Percentiles rank a stretch among this genome's conserved stretches.
Conservation (phyloP, 2,797 vertebrate species). For the Perodicticus potto region DNA sequence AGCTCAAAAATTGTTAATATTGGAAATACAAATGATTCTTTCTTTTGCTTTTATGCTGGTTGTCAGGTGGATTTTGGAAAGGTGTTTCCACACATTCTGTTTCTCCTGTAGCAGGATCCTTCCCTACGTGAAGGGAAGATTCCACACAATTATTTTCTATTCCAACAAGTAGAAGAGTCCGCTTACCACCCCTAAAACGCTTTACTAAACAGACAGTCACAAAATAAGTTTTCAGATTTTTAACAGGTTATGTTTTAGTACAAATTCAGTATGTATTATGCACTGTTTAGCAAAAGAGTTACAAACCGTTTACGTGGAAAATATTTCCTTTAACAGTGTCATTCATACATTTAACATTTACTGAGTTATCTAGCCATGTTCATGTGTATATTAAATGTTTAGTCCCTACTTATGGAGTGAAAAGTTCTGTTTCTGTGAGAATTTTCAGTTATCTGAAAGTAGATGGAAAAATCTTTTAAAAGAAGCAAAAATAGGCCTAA, state of each 20-base stretch:
- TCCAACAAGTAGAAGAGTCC: not conserved
- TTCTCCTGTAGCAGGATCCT: not conserved
- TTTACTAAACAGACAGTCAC: not conserved
- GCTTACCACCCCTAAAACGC: not conserved
- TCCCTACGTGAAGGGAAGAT: not conserved
- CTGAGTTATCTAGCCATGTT: not conserved
- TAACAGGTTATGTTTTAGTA: constrained; percentile 27
- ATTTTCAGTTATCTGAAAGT: constrained; percentile 22
- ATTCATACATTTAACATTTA: not conserved
- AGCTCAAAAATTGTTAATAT: not conserved
- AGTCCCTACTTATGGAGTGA: not conserved
- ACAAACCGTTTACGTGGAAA: constrained; percentile 35
- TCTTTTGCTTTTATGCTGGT: not conserved
- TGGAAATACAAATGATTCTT: constrained; percentile 56
- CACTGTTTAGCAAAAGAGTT: not conserved
- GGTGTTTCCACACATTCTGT: not conserved
- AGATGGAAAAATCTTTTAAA: constrained; percentile 43
- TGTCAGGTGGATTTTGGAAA: not conserved
- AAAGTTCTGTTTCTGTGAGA: constrained; percentile 21
- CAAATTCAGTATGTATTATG: constrained; percentile 9
- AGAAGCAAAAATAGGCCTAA: not conserved
- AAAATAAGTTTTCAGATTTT: not conserved
- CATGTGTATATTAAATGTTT: constrained; percentile 1
- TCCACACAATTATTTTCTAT: not conserved
- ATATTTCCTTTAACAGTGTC: not conserved